These are phyloP conservation scores for Parochlus steinenii DNA, from an alignment of 2,888 invertebrate genomes.

Conservation along the genomic window DNA sequence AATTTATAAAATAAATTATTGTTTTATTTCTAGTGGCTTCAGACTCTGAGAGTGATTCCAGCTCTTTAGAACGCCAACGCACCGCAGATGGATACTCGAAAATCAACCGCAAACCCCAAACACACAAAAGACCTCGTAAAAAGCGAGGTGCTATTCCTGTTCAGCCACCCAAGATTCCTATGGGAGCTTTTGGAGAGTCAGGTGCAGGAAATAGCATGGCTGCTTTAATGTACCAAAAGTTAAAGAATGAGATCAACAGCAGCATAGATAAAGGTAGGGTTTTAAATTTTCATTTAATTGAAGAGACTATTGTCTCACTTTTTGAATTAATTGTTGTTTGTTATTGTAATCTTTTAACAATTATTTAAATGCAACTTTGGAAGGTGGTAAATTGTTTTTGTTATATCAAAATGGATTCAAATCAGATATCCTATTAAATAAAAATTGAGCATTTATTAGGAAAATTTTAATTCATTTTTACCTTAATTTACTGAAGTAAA, in stretches of 20 bases:
- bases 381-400: not conserved
- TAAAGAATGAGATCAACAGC: slow-evolving; percentile 19
- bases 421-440: no score
- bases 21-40: slow-evolving; percentile 48
- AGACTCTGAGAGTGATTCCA: slow-evolving; percentile 75
- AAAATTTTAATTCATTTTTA: not conserved
- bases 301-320: no score
- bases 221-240: slow-evolving; percentile 32
- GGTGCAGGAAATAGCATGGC: slow-evolving; percentile 27
- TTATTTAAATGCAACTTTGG: not conserved
- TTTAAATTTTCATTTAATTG: no score
- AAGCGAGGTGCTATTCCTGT: slow-evolving; percentile 68
- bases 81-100: slow-evolving; percentile 44
- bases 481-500: slow-evolving; percentile 1
- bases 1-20: slow-evolving; percentile 2
- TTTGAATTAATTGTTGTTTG: slow-evolving; percentile 13
- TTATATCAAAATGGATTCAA: no score
- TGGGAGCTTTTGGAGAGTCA: slow-evolving; percentile 40
- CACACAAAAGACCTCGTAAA: slow-evolving; percentile 54
- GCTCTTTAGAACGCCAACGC: slow-evolving; percentile 30
- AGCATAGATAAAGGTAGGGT: slow-evolving; percentile 24
- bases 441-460: not conserved
- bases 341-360: slow-evolving; percentile 3
- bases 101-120: slow-evolving; percentile 47
- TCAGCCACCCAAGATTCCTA: slow-evolving; percentile 64